Evolutionary conservation across 2,113 vertebrate genomes (phyloP).

Genomic region (Poecilia latipinna): DNA sequence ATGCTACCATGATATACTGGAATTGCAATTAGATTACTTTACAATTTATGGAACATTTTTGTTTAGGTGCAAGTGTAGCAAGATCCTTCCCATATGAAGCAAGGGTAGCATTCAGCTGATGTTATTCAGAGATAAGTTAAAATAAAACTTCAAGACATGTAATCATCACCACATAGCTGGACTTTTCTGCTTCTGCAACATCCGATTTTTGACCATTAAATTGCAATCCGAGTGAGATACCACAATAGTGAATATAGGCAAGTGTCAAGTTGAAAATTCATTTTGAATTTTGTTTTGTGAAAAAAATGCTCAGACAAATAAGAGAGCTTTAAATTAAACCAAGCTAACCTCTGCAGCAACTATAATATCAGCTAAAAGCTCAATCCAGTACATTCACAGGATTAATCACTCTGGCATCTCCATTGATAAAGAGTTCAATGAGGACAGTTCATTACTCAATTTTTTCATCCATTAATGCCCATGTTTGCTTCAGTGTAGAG

Average conservation of each 20-base stretch:
- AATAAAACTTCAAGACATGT: not conserved
- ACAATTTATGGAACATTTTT: too few relatives aligned
- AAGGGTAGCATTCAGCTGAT: not conserved
- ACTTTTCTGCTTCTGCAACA: not conserved
- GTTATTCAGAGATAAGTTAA: not conserved
- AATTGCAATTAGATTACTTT: too few relatives aligned
- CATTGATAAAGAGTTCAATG: not conserved
- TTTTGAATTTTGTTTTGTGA: not conserved
- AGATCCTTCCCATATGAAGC: not conserved
- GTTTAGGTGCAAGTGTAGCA: not conserved
- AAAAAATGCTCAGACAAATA: not conserved
- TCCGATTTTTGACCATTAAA: not conserved
- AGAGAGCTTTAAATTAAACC: constrained; percentile 7
- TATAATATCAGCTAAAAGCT: constrained; percentile 37
- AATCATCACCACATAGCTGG: not conserved
- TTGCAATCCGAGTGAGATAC: not conserved
- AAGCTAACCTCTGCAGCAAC: constrained; percentile 4
- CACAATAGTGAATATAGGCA: not conserved
- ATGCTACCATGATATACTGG: too few relatives aligned
- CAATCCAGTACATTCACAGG: constrained; percentile 8
- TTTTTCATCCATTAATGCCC: constrained; percentile 14
- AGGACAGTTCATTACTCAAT: constrained; percentile 2
- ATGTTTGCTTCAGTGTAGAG: not conserved
- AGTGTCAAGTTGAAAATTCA: not conserved
- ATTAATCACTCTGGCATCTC: constrained; percentile 2